Evolutionary conservation across 2,113 vertebrate genomes (phyloP).

Genomic region (Pongo pygmaeus): DNA sequence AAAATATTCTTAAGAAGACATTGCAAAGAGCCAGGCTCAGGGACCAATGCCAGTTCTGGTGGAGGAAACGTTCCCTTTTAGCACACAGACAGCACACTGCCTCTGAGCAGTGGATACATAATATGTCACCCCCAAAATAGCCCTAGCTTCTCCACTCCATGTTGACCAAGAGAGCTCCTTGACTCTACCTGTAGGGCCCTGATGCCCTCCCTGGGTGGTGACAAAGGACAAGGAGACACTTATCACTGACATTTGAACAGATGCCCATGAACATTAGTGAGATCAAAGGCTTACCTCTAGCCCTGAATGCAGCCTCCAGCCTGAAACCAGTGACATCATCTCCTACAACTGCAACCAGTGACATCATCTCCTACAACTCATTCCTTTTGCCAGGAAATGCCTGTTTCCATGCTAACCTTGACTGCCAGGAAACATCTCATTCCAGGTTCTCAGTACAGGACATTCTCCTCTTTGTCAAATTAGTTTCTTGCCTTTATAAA

Average conservation of each 20-base stretch:
- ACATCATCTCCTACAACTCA: background rate
- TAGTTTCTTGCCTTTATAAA: background rate
- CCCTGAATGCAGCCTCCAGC: background rate
- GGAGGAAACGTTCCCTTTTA: background rate
- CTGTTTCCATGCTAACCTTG: background rate
- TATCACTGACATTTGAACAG: background rate
- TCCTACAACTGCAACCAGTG: background rate
- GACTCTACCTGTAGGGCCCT: background rate
- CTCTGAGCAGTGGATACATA: too few relatives aligned
- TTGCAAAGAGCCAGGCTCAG: background rate
- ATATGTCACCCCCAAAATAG: background rate
- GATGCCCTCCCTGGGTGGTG: background rate
- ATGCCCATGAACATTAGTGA: background rate
- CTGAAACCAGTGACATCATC: too few relatives aligned
- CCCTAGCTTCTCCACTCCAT: background rate
- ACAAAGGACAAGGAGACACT: background rate
- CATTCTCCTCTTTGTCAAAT: background rate
- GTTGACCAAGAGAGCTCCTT: background rate
- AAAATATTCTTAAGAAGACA: background rate
- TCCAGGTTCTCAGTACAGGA: background rate
- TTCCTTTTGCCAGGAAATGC: background rate
- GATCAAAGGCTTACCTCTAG: background rate
- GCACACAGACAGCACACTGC: background rate
- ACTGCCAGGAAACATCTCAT: background rate
- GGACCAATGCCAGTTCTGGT: background rate